Base-by-base conservation (phyloP, 2,797 vertebrate genomes). In the Neomorphus geoffroyi region DNA sequence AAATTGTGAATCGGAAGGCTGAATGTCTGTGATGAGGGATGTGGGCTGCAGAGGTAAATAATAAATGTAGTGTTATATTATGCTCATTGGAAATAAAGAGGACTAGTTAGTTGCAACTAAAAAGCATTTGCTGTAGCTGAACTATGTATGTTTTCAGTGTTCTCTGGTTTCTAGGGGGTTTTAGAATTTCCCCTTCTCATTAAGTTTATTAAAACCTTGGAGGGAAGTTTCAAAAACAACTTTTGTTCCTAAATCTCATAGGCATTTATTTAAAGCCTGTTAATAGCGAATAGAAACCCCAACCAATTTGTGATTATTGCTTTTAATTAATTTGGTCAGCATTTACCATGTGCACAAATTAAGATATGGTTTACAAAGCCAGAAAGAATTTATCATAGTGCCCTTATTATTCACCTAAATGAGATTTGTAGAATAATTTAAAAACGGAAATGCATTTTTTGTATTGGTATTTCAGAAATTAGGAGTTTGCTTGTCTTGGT, bases 41-140 rank as follows among this genome's bases (percentile, higher is more conserved):
- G 95, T 96, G 96, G 93, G 90, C 83, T 94, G 64, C 74, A 93
- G 90, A 94, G 83, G 93, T 95, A 96, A 96, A 96, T 96, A 97
- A 92, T 90, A 96, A 93, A 94, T 92, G 82, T 88, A 94, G 74
- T 94, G 95, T 90, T 91, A 94, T 94, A 73, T 92, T 96, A 88
- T 50, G 73, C 86, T 94, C 86, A 92, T 69, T 94, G 83, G 57
- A 93, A 94, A 94, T 93, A 94, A 92, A 95, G 90, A 90, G 67
- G 65, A 80, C 83, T 96, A 94, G 91, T 96, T 96, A 94, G 83
- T 90, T 92, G 84, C 65, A 50, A 70, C 83, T 90, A 43, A 77
- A 92, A 90, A 77, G 41, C 26, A 51, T 90, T 91, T 83, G 77
- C 80, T 90, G 23, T 54, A 50, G 74, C 60, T 85, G 64, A 80